Conservation (phyloP, 2,888 invertebrate genomes). For the Agrenia bidenticulata region DNA sequence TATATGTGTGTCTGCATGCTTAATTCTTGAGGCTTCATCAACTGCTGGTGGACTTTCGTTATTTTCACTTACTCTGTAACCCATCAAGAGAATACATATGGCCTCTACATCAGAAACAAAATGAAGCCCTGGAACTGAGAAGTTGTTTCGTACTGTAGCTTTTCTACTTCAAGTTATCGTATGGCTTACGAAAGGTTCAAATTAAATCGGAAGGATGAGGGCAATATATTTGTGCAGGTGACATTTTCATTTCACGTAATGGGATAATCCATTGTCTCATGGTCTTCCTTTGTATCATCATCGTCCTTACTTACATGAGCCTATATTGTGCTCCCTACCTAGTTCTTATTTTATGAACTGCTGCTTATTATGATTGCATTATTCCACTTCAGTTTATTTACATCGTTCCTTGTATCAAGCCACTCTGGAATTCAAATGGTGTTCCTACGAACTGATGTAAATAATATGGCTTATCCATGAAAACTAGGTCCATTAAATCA, state of each 20-base stretch:
- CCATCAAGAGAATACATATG: no score
- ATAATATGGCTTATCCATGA: no score
- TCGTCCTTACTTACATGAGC: not conserved
- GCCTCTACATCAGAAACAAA: no score
- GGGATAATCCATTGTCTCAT: constrained; percentile 27
- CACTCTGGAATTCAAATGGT: not conserved
- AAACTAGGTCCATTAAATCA: no score
- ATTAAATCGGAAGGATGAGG: constrained; percentile 38
- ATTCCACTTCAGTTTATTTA: not conserved
- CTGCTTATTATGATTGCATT: not conserved
- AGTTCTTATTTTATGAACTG: not conserved
- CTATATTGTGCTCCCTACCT: not conserved
- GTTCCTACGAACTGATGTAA: no score
- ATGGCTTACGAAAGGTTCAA: constrained; percentile 28
- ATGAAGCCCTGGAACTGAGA: no score
- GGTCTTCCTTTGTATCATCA: constrained; percentile 6
- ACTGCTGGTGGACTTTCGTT: no score
- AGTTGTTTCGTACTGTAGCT: no score
- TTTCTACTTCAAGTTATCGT: not conserved
- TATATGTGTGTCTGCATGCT: no score
- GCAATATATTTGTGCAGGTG: constrained; percentile 40
- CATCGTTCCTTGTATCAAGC: no score
- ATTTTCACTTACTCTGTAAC: no score
- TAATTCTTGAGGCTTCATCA: no score
- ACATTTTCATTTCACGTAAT: constrained; percentile 40